phyloP scores from a whole-genome alignment of 1,140 invertebrate genomes.

The Formica selysi region DNA sequence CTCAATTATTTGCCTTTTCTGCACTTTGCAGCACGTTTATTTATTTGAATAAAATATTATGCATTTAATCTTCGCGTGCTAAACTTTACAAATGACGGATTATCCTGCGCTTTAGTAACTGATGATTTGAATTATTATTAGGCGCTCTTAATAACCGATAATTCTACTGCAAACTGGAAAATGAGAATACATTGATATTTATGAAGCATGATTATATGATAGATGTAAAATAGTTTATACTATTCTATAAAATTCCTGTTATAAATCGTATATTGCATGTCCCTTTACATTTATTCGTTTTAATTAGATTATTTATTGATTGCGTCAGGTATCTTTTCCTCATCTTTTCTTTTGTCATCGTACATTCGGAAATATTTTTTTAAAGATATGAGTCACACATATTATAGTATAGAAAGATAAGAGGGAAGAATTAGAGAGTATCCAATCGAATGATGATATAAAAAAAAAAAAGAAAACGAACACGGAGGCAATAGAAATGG shows the following conservation, averaged over 20 bases:
- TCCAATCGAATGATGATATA: not conserved
- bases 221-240: slow-evolving; percentile 1
- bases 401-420: too few relatives aligned
- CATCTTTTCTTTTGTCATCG: not conserved
- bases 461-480: slow-evolving; percentile 19
- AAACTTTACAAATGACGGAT: slow-evolving; percentile 40
- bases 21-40: not conserved
- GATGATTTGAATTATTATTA: not conserved
- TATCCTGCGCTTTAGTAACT: slow-evolving; percentile 17
- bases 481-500: slow-evolving; percentile 14
- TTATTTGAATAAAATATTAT: slow-evolving; percentile 41
- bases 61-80: not conserved
- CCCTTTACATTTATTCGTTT: not conserved
- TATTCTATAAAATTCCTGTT: not conserved
- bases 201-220: slow-evolving; percentile 27
- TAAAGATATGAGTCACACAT: not conserved
- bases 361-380: not conserved
- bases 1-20: slow-evolving; percentile 14
- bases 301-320: slow-evolving; percentile 5
- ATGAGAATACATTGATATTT: not conserved
- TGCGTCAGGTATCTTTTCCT: not conserved
- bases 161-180: not conserved
- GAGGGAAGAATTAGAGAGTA: not conserved
- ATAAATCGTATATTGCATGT: not conserved
- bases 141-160: not conserved